Evolutionary conservation across 2,888 invertebrate species (phyloP).

Genomic region (Hemicrepidius hirtus): DNA sequence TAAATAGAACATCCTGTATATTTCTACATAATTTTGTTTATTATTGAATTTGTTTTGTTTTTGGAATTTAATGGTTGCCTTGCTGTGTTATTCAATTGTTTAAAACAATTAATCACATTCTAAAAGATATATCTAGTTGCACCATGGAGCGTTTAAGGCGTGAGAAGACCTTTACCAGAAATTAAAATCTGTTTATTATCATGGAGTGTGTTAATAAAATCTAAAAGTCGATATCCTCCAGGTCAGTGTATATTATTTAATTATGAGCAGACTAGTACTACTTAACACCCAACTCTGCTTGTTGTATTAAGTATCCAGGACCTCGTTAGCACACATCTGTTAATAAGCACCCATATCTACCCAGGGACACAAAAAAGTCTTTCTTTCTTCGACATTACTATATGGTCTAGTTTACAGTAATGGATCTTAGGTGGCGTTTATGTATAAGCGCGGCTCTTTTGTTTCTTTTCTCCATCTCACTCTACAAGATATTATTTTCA

Average conservation of each 20-base stretch:
- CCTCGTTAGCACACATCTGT: slow-evolving; percentile 51
- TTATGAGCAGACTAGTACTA: slow-evolving; percentile 50
- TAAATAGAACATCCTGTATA: too few species aligned
- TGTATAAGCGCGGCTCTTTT: slow-evolving; percentile 39
- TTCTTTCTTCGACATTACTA: slow-evolving; percentile 46
- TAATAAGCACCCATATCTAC: slow-evolving; percentile 49
- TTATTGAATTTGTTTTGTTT: too few species aligned
- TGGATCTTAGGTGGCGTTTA: slow-evolving; percentile 29
- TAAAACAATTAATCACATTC: too few species aligned
- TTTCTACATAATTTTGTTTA: too few species aligned
- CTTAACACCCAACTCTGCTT: slow-evolving; percentile 50
- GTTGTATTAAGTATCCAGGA: slow-evolving; percentile 51
- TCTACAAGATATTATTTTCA: slow-evolving; percentile 14
- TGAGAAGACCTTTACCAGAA: slow-evolving; percentile 7
- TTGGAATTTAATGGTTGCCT: too few species aligned
- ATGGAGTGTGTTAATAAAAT: slow-evolving; percentile 33
- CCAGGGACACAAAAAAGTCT: slow-evolving; percentile 44
- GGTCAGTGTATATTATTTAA: slow-evolving; percentile 52
- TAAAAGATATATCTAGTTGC: too few species aligned
- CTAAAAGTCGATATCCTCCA: slow-evolving; percentile 49
- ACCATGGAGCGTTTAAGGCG: neutral
- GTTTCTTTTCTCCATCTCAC: slow-evolving; percentile 6
- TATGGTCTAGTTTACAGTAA: slow-evolving; percentile 47
- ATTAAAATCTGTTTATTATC: slow-evolving; percentile 17
- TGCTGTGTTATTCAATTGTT: too few species aligned